Conservation (phyloP, 1,140 invertebrate species). For the Mactra quadrangularis region DNA sequence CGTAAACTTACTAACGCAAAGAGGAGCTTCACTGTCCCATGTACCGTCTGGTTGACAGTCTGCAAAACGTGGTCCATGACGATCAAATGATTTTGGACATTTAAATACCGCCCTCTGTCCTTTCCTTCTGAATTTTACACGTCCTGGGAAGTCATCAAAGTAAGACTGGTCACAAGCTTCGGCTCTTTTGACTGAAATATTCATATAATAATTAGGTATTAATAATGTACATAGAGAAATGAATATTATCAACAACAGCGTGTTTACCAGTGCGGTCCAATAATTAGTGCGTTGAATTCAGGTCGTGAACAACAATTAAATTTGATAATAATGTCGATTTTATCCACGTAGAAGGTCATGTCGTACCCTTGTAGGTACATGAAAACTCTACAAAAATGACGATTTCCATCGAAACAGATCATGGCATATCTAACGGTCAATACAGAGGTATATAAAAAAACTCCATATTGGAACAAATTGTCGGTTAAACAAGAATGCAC, state of each 20-base stretch:
- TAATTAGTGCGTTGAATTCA: neutral
- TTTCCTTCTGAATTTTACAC: conserved; percentile 29
- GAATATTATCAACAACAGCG: neutral
- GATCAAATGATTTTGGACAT: conserved; percentile 5
- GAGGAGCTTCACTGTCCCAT: conserved; percentile 37
- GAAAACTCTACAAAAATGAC: no score
- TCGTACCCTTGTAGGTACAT: no score
- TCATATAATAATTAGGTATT: neutral
- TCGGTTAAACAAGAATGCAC: no score
- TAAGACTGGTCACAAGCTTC: conserved; percentile 16
- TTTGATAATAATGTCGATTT: neutral
- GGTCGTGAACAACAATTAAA: neutral
- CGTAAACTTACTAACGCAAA: conserved; percentile 28
- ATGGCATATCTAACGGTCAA: no score
- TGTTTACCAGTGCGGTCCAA: neutral
- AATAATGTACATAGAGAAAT: neutral
- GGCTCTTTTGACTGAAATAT: conserved; percentile 27
- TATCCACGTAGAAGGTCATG: neutral
- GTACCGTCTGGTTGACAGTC: conserved; percentile 33
- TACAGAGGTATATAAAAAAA: no score
- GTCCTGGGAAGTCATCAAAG: conserved; percentile 18
- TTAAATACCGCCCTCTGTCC: conserved; percentile 20
- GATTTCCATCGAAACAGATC: no score
- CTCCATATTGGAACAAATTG: no score
- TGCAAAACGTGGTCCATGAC: conserved; percentile 3